A percentile compares a stretch with the other conserved stretches of the same genome.
phyloP scores from a whole-genome alignment of 2,797 vertebrate species.

The Rhabdophis nuchalis region DNA sequence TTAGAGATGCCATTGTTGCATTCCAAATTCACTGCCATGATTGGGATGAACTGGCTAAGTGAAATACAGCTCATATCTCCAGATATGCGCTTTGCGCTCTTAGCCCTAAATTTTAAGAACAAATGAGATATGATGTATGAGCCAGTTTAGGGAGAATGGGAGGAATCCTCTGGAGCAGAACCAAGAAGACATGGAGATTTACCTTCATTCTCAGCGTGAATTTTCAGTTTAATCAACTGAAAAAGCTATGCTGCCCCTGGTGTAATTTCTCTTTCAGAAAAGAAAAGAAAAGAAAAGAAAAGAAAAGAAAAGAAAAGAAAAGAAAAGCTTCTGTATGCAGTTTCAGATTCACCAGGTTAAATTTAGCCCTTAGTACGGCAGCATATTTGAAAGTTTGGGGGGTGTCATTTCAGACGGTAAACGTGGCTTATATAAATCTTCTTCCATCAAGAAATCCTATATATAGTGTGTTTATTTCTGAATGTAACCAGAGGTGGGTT shows the following conservation, averaged over 20 bases:
- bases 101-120: not conserved
- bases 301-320: not conserved
- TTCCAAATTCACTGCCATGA: not conserved
- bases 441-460: not conserved
- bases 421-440: not conserved
- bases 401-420: not conserved
- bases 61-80: not conserved
- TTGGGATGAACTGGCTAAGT: not conserved
- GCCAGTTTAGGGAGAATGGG: not conserved
- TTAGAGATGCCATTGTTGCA: not conserved
- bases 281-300: not conserved
- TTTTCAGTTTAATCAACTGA: not conserved
- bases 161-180: not conserved
- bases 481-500: not conserved
- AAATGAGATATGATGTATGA: not conserved
- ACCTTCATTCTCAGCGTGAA: not conserved
- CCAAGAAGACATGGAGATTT: not conserved
- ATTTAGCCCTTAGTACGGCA: not conserved
- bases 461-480: not conserved
- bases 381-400: not conserved
- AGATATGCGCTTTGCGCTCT: not conserved
- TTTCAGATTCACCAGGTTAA: not conserved
- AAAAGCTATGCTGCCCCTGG: not conserved
- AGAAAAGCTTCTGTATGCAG: not conserved
- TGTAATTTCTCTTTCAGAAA: not conserved